Percentiles rank a stretch among this genome's conserved stretches.
phyloP scores from a whole-genome alignment of 2,113 vertebrate species.

The Toxotes chatareus region DNA sequence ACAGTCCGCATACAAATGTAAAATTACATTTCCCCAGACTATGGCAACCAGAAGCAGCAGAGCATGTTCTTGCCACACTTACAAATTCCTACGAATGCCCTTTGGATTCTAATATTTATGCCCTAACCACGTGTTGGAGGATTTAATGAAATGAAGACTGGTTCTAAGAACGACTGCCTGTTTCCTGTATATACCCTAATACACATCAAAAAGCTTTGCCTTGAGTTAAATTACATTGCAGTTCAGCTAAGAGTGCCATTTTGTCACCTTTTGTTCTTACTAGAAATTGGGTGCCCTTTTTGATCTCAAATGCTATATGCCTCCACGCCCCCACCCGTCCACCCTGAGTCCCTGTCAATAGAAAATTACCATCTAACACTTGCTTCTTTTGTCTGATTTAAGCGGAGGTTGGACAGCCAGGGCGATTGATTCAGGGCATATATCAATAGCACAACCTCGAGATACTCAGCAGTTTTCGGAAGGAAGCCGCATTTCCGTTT shows the following conservation, averaged over 20 bases:
- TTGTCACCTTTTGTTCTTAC: conserved; percentile 50
- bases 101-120: conserved; percentile 67
- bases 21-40: conserved; percentile 69
- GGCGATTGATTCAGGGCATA: conserved; percentile 53
- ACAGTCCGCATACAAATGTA: conserved; percentile 68
- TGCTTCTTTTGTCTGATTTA: conserved; percentile 66
- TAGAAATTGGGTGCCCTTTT: conserved; percentile 55
- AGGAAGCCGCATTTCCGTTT: conserved; percentile 41
- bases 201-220: conserved; percentile 20
- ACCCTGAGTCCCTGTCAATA: conserved; percentile 41
- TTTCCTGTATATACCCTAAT: conserved; percentile 3
- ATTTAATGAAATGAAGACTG: conserved; percentile 68
- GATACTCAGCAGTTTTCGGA: conserved; percentile 66
- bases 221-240: conserved; percentile 52
- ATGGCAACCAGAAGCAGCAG: conserved; percentile 31
- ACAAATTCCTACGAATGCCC: conserved; percentile 50
- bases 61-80: conserved; percentile 49
- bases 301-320: conserved; percentile 36
- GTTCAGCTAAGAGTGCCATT: conserved; percentile 14
- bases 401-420: conserved; percentile 56
- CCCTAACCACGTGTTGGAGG: conserved; percentile 38
- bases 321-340: background rate
- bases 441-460: conserved; percentile 63
- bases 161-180: conserved; percentile 41
- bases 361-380: conserved; percentile 64